A percentile compares a stretch with the other conserved stretches of the same genome.
Conservation (phyloP, 2,797 vertebrate species). For the Enteromius mattozi region DNA sequence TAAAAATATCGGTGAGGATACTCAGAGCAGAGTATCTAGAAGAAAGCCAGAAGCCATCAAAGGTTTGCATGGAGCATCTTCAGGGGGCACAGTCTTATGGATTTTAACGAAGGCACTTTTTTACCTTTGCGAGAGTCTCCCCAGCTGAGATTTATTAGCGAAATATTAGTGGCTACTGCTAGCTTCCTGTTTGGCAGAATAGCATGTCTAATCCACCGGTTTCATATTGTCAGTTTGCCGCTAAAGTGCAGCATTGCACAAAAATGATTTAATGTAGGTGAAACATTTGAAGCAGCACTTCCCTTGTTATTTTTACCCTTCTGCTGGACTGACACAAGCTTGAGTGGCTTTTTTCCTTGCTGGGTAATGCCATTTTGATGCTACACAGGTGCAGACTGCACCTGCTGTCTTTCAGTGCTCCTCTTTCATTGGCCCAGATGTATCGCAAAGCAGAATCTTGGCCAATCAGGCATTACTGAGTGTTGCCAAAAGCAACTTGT, state of each 20-base stretch:
- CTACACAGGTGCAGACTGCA: conserved; percentile 61
- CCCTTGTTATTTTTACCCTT: conserved; percentile 43
- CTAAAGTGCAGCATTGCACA: background rate
- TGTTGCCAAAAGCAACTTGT: conserved; percentile 43
- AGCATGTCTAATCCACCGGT: background rate
- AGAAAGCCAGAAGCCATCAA: conserved; percentile 41
- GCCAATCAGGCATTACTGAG: conserved; percentile 43
- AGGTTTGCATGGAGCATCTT: conserved; percentile 42
- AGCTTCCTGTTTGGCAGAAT: background rate
- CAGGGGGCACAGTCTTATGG: conserved; percentile 9
- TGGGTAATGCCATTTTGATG: conserved; percentile 51
- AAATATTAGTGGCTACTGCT: conserved; percentile 30
- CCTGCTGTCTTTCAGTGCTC: conserved; percentile 56
- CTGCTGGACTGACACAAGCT: conserved; percentile 15
- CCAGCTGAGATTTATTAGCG: conserved; percentile 16
- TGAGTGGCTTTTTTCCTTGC: conserved; percentile 57
- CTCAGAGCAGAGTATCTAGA: background rate
- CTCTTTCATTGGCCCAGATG: conserved; percentile 55
- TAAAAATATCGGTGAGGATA: conserved; percentile 50
- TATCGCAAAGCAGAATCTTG: conserved; percentile 42
- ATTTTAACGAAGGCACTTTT: conserved; percentile 41
- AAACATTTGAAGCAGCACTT: conserved; percentile 30
- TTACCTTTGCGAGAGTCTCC: conserved; percentile 25
- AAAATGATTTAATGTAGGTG: conserved; percentile 18
- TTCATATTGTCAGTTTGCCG: conserved; percentile 2